A percentile compares a stretch with the other conserved stretches of the same genome.
phyloP scores from a whole-genome alignment of 2,888 invertebrate species.

The Trissoscelio sp. region DNA sequence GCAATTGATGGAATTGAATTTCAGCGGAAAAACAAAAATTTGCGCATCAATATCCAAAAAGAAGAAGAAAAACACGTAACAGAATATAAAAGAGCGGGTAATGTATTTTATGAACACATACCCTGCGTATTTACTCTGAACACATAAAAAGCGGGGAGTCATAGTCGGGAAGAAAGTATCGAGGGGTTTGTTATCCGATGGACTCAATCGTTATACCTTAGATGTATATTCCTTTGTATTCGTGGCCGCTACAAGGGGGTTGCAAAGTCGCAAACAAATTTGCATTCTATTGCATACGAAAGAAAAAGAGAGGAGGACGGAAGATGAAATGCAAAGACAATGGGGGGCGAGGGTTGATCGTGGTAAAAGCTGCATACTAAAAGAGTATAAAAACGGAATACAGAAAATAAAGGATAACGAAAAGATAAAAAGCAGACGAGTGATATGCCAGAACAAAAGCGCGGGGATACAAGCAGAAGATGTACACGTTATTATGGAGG shows the following conservation, averaged over 20 bases:
- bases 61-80: slow-evolving; percentile 2
- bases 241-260: slow-evolving; percentile 49
- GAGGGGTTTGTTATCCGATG: slow-evolving; percentile 55
- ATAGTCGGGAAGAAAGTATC: slow-evolving; percentile 16
- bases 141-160: slow-evolving; percentile 26
- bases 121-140: slow-evolving; percentile 6
- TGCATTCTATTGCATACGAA: slow-evolving; percentile 64
- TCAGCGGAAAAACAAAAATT: neutral
- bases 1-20: slow-evolving; percentile 15
- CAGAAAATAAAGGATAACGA: slow-evolving; percentile 49
- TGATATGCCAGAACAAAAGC: slow-evolving; percentile 37
- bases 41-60: neutral
- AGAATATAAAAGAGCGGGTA: slow-evolving; percentile 24
- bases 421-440: slow-evolving; percentile 34
- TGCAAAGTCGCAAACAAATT: slow-evolving; percentile 62
- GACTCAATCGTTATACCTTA: slow-evolving; percentile 53
- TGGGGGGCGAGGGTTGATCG: slow-evolving; percentile 41
- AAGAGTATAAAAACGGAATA: slow-evolving; percentile 51
- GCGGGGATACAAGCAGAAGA: slow-evolving; percentile 29
- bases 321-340: slow-evolving; percentile 54
- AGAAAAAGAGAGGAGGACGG: slow-evolving; percentile 29
- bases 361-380: slow-evolving; percentile 54
- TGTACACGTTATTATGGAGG: slow-evolving; percentile 18
- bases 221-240: slow-evolving; percentile 50
- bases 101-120: slow-evolving; percentile 32